Evolutionary conservation across 2,113 vertebrate genomes (phyloP), one percentile per base, ranked within the genome.

Genomic region (Indicator maculatus): DNA sequence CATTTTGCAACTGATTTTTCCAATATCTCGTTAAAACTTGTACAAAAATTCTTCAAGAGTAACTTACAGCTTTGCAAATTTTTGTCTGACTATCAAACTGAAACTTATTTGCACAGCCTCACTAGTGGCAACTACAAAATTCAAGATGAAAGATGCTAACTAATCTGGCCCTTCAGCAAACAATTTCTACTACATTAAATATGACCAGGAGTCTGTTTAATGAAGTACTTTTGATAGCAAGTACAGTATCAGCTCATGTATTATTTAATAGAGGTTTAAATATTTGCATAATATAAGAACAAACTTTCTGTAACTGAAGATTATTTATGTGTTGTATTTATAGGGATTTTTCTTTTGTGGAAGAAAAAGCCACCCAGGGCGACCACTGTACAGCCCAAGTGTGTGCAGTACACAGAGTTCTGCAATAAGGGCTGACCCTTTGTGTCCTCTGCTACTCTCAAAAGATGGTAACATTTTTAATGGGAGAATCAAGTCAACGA

Each of bases 211-310:
- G 4, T 76, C 15, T 83, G 27, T 66, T 94, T 66, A 89, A 77
- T 87, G 39, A 92, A 87, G 18, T 81, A 21, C 20, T 79, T 92
- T 65, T 83, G 45, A 41, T 45, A 93, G 12, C 72, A 87, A 74
- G 9, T 36, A 66, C 31, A 71, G 31, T 24, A 70, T 70, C 44
- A 69, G 33, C 47, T 91, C 73, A 83, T 78, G 38, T 94, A 96
- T 95, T 80, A 83, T 95, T 86, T 77, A 93, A 92, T 5, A 78
- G 11, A 52, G 33, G 9, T 81, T 63, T 86, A 75, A 91, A 91
- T 88, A 90, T 63, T 87, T 82, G 63, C 88, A 69, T 76, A 77
- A 94, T 86, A 55, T 61, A 2, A 91, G 11, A 12, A 77, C 41
- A 52, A 93, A 83, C 3, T 79, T 93, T 59, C 45, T 71, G 73